phyloP scores from a whole-genome alignment of 2,797 vertebrate species.

The Taenioides sp. region DNA sequence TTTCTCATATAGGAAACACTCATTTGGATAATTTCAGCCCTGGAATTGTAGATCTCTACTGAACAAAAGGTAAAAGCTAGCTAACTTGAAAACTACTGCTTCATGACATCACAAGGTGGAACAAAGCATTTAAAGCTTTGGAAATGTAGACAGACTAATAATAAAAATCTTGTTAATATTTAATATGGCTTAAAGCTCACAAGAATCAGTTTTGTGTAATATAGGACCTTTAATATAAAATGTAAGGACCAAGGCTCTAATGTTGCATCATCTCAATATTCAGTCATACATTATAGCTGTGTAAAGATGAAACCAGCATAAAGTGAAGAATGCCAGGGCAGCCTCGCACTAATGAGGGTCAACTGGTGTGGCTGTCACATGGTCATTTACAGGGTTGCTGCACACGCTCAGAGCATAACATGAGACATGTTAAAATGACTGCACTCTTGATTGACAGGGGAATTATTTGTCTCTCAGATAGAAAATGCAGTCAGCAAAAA shows the following conservation, averaged over 20 bases:
- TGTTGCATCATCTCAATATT: not conserved
- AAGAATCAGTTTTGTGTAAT: no score
- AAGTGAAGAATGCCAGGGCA: not conserved
- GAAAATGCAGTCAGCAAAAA: not conserved
- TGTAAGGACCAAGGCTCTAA: not conserved
- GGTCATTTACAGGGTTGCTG: not conserved
- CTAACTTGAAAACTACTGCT: no score
- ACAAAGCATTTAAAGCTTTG: no score
- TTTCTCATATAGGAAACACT: no score
- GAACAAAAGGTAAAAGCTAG: no score
- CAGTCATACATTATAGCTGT: not conserved
- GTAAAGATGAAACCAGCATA: not conserved
- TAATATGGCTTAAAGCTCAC: no score
- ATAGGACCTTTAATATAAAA: not conserved
- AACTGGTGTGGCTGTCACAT: slow-evolving; percentile 2
- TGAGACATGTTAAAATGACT: not conserved
- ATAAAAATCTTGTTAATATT: no score
- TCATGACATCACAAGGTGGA: no score
- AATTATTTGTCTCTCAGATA: not conserved
- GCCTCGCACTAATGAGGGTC: not conserved
- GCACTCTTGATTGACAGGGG: not conserved
- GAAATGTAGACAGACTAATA: no score
- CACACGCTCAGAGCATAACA: not conserved
- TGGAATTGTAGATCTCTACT: no score
- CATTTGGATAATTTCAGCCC: no score